Evolutionary conservation across 2,888 invertebrate species (phyloP), one percentile per base, ranked within the genome.

Genomic region (Andrena hattorfiana): DNA sequence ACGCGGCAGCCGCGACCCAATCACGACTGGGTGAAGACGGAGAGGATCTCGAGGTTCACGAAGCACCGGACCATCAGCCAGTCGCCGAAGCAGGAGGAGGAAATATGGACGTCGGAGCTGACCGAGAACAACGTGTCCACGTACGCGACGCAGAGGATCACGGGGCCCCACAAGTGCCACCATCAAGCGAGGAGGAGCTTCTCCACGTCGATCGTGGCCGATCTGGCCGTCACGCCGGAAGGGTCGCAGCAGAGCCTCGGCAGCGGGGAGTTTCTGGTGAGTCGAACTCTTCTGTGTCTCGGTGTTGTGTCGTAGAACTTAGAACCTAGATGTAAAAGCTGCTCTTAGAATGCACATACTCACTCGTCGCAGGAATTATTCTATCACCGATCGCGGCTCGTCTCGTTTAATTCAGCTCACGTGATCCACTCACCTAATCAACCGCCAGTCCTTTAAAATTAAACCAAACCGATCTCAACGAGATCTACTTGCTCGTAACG

Each of bases 211-310:
- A 91, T 92, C 70, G 92, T 93, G 56, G 92, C 92, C 30, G 92
- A 93, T 77, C 86, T 93, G 0, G 92, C 92, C 2, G 82, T 86
- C 16, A 89, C 92, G 1, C 92, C 92, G 0, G 91, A 89, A 13
- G 92, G 92, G n/a, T 93, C 92, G 6, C 92, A 92, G 77, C 92
- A 92, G 87, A 93, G 92, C 60, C 90, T 93, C 16, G 92, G 89
- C 59, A 93, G 92, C 72, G 90, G 87, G 23, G 92, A 92, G 69
- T 92, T 92, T 83, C 74, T 91, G 92, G 92, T 93, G 87, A 92
- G 92, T 92, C 54, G 20, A 1, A 2, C 0, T 16, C 26, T 64
- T 76, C 16, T 54, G 62, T 78, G 42, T 77, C 30, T 83, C 66
- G 64, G 16, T 85, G 85, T 87, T 69, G 77, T 79, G 48, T 59